phyloP scores from a whole-genome alignment of 2,888 invertebrate genomes.

The Eurytoma adleriae region DNA sequence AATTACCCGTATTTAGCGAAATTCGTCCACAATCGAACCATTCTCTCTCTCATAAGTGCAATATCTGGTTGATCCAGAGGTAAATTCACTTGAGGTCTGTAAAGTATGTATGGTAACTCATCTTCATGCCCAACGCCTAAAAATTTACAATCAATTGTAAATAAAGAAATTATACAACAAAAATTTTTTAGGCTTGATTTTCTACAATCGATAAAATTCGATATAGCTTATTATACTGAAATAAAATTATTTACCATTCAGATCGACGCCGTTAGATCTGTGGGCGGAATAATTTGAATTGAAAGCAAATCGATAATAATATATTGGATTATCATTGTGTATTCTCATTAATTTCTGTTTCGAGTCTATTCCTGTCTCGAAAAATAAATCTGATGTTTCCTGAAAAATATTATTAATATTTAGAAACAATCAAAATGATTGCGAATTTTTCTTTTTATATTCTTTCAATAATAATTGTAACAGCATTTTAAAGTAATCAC shows the following conservation, averaged over 20 bases:
- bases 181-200: neutral
- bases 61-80: conserved; percentile 60
- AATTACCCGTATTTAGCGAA: conserved; percentile 76
- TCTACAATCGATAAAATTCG: neutral
- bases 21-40: conserved; percentile 81
- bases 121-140: conserved; percentile 80
- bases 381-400: conserved; percentile 55
- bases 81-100: conserved; percentile 62
- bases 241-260: conserved; percentile 49
- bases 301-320: conserved; percentile 62
- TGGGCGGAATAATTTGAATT: conserved; percentile 55
- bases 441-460: neutral
- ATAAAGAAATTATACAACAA: too few relatives aligned
- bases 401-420: conserved; percentile 42
- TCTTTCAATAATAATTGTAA: neutral
- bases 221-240: neutral
- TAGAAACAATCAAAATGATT: neutral
- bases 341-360: conserved; percentile 59
- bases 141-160: conserved; percentile 5
- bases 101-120: conserved; percentile 80
- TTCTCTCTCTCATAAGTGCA: conserved; percentile 73
- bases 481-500: neutral
- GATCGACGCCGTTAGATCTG: neutral
- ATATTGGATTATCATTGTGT: conserved; percentile 56
- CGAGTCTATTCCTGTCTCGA: conserved; percentile 60